Base-by-base conservation (phyloP, 2,888 invertebrate genomes). In the Agonopterix subpropinquella region DNA sequence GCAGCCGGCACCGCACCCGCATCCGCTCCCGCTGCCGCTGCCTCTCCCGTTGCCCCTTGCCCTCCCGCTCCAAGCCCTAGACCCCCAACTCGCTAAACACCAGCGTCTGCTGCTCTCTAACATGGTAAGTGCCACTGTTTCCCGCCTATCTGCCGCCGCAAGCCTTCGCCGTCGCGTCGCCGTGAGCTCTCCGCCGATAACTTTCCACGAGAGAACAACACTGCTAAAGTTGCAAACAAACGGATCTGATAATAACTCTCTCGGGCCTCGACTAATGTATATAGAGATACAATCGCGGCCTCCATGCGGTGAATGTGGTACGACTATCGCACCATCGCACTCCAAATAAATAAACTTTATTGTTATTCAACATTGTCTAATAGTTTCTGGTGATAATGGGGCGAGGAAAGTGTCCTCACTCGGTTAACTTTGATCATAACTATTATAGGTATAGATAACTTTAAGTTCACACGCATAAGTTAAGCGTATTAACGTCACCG, bases 21-120 rank as follows among this genome's bases (percentile, higher is more conserved):
- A 77, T 60, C 83, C 80, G 50, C 80, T 83, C 64, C 79, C 78
- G 59, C 65, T 84, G 71, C 78, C 81, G 59, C 62, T 85, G 77
- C 86, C 86, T 65, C 85, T 85, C 67, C 88, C 79, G 73, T 77
- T 80, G 73, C 82, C 82, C 68, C 74, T 87, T 56, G 82, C 88
- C 59, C 78, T 81, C 64, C 88, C 87, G 62, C 73, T 88, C 80
- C 86, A 84, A 77, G 70, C 83, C 77, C 76, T 86, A 70, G 87
- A 87, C 62, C 81, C 84, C 60, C 86, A 87, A 78, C 65, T 84
- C 74, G 85, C 79, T 82, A 88, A 88, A 80, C 85, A 85, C 71
- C 87, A 85, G 69, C 79, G 85, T 59, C 77, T 85, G 81, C 87
- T 86, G 86, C 87, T 88, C 87, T 87, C 88, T 80, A 88, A 88